Evolutionary conservation across 1,140 invertebrate genomes (phyloP).

Genomic region (Drosophila ogumai): DNA sequence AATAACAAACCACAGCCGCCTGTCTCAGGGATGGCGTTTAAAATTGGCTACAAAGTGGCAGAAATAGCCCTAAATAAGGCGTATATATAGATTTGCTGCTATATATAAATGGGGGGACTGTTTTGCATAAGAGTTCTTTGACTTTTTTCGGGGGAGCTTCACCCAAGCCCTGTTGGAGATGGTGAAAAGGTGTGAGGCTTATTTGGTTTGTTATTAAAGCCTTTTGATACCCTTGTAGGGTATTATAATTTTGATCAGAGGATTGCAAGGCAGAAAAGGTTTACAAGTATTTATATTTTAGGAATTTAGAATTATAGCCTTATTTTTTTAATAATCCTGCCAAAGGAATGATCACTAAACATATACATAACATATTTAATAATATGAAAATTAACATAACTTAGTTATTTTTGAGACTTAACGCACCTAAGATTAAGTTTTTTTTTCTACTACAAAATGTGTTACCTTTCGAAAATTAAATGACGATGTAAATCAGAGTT

Average conservation of each 20-base stretch:
- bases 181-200: neutral
- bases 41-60: constrained; percentile 41
- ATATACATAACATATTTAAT: too few relatives aligned
- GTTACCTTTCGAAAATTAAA: too few relatives aligned
- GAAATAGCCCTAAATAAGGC: constrained; percentile 41
- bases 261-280: neutral
- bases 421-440: too few relatives aligned
- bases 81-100: constrained; percentile 36
- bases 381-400: too few relatives aligned
- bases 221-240: neutral
- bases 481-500: too few relatives aligned
- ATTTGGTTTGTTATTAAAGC: neutral
- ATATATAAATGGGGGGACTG: constrained; percentile 21
- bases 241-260: neutral
- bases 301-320: neutral
- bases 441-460: too few relatives aligned
- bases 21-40: constrained; percentile 37
- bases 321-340: neutral
- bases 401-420: too few relatives aligned
- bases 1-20: constrained; percentile 4
- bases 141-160: constrained; percentile 28
- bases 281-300: neutral
- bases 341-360: neutral
- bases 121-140: constrained; percentile 52
- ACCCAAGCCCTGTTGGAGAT: neutral